Evolutionary conservation across 2,797 vertebrate species (phyloP), one percentile per base, ranked within the genome.

Genomic region (Periophthalmus magnuspinnatus): DNA sequence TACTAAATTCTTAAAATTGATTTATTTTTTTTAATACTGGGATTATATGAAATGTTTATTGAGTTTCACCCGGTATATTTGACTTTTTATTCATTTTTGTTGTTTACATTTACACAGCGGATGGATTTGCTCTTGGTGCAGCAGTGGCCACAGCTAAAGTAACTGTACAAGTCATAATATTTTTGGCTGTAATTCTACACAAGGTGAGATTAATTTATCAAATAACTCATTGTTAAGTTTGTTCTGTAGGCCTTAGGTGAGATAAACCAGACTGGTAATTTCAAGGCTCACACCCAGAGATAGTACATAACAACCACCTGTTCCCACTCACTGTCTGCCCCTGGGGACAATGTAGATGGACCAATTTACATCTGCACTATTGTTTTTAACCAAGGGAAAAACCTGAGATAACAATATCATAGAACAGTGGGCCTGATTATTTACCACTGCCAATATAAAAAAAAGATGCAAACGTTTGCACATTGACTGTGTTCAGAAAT

Each of bases 101-200:
- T 65, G 62, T 56, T 2, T 21, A 21, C 78, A 67, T 70, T 52
- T 76, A 0, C 74, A 0, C 41, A 94, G 93, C 91, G 33, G 93
- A 94, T 74, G 94, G 94, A 7, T 93, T 95, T 32, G 94, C 94
- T 66, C 87, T 95, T 1, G 94, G 94, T 11, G 92, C 94, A 19
- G 94, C 94, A 9, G 93, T 92, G 17, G 91, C 93, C 22, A 93
- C 94, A 0, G 88, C 92, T 3, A 88, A 94, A 72, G 88, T 92
- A 64, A 91, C 94, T 0, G 91, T 94, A 56, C 94, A 95, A 79
- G 84, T 95, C 52, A 81, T 95, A 2, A 92, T 94, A 2, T 95
- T 95, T 86, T 88, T 94, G 22, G 95, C 94, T 36, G 94, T 95
- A 32, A 94, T 95, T 77, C 83, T 95, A 28, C 93, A 95, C 88